Percentiles rank a stretch among this genome's conserved stretches.
phyloP scores from a whole-genome alignment of 92 coral and sea anemone genomes.

The Heliopora coerulea region DNA sequence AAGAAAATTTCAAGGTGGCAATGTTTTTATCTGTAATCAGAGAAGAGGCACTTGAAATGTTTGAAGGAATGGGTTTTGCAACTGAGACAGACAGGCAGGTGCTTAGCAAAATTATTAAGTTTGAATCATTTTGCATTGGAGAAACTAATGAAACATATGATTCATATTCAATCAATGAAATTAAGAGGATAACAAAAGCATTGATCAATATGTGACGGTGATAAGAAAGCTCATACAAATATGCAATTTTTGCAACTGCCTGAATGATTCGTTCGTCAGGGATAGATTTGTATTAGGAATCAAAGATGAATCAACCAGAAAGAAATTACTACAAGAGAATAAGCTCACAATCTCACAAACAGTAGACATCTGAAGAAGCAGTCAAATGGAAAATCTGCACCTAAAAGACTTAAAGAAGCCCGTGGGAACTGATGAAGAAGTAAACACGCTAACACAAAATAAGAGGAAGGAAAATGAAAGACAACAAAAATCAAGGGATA shows the following conservation, averaged over 20 bases:
- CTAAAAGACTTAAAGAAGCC: too few species aligned
- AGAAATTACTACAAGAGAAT: constrained; percentile 36
- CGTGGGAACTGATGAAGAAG: not conserved
- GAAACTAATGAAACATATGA: constrained; percentile 41
- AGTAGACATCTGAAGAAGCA: too few species aligned
- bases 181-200: constrained; percentile 35
- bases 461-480: not conserved
- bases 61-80: constrained; percentile 34
- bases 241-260: constrained; percentile 47
- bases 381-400: too few species aligned
- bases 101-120: constrained; percentile 21
- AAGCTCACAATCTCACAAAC: constrained; percentile 7
- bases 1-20: constrained; percentile 34
- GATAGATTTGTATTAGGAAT: constrained; percentile 46
- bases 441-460: too few species aligned
- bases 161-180: constrained; percentile 40
- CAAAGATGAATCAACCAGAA: constrained; percentile 11
- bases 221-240: constrained; percentile 42
- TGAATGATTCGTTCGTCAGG: constrained; percentile 42
- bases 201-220: constrained; percentile 37
- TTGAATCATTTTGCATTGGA: constrained; percentile 43
- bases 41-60: constrained; percentile 30
- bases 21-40: constrained; percentile 33
- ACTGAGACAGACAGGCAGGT: constrained; percentile 16
- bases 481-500: not conserved